Base-by-base conservation (phyloP, 2,113 vertebrate genomes). In the Calyptommatus sinebrachiatus region DNA sequence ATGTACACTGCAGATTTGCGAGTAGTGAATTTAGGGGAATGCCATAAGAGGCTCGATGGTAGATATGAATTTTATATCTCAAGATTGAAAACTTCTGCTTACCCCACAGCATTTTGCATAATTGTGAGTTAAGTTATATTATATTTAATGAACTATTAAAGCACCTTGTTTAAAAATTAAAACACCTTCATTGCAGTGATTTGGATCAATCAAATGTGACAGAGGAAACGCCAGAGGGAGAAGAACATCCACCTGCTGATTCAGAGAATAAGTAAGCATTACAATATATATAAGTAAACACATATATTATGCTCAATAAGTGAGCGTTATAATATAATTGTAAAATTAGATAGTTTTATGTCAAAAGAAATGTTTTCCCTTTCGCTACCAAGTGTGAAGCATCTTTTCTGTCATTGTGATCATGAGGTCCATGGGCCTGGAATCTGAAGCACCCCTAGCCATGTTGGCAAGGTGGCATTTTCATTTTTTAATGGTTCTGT, bases 191-290 rank as follows among this genome's bases (percentile, higher is more conserved):
- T 95, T 95, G 84, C 91, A 99, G 98, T 77, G 98, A 99, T 76
- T 95, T 99, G 91, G 97, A 99, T 93, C 98, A 99, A 90, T 97
- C 98, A 48, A 96, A 96, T 89, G 95, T 94, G 77, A 97, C 97
- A 72, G 98, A 99, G 91, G 98, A 99, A 86, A 96, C 95, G 86
- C 95, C 96, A 1, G 98, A 99, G 91, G 97, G 97, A 90, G 98
- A 99, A 91, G 98, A 99, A 74, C 98, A 99, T 89, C 97, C 97
- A 31, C 95, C 96, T 84, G 97, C 95, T 70, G 98, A 99, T 82
- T 97, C 98, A 83, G 98, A 99, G 92, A 99, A 99, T 93, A 99
- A 99, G 98, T 99, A 93, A 95, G 95, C 95, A 57, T 53, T 80
- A 18, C n/a, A 60, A 61, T 2, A 11, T 21, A 41, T 5, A 41